Conservation (phyloP, 2,113 vertebrate species). For the Procavia capensis region DNA sequence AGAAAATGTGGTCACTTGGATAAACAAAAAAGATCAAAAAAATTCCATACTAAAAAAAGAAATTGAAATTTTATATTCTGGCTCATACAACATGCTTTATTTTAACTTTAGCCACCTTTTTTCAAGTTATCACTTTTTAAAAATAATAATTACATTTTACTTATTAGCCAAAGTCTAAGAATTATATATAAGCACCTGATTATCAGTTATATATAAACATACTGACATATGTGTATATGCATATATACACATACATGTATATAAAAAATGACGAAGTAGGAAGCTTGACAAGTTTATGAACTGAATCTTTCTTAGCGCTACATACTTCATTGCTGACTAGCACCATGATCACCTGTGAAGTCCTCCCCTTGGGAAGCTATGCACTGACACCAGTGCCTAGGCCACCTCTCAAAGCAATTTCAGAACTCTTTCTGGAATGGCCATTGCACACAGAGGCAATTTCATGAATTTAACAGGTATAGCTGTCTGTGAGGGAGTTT, state of each 20-base stretch:
- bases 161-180: background rate
- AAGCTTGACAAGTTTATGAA: too few species aligned
- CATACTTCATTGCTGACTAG: too few species aligned
- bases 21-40: constrained; percentile 28
- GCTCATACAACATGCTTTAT: background rate
- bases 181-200: background rate
- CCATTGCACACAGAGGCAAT: too few species aligned
- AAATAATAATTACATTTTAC: constrained; percentile 19
- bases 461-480: too few species aligned
- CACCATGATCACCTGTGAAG: too few species aligned
- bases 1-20: constrained; percentile 19
- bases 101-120: background rate
- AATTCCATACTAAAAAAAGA: constrained; percentile 1
- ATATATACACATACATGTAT: background rate
- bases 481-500: too few species aligned
- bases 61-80: background rate
- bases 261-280: too few species aligned
- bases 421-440: too few species aligned
- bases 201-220: background rate
- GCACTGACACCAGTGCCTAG: too few species aligned
- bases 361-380: too few species aligned
- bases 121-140: background rate
- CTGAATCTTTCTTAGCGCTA: too few species aligned
- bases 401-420: too few species aligned
- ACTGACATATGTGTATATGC: background rate